phyloP scores from a whole-genome alignment of 2,888 invertebrate species.

The Linyphia triangularis region DNA sequence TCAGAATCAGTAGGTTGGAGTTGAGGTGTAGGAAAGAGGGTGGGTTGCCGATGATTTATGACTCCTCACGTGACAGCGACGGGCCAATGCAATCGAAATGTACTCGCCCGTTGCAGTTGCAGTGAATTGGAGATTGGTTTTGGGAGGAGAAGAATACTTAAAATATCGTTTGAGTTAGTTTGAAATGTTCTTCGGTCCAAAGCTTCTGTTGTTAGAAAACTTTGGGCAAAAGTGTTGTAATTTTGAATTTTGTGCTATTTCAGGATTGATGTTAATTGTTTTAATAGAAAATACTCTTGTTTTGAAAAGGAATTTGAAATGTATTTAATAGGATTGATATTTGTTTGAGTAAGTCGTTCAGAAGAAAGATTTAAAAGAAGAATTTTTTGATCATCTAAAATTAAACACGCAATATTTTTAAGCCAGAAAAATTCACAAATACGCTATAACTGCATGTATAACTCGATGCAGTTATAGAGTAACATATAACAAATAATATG shows the following conservation, averaged over 20 bases:
- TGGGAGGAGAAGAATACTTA: not conserved
- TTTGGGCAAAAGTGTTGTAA: not conserved
- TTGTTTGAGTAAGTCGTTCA: too few relatives aligned
- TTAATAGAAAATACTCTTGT: too few relatives aligned
- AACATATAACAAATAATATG: too few relatives aligned
- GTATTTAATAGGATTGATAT: too few relatives aligned
- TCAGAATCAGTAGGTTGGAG: constrained; percentile 24
- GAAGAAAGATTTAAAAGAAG: too few relatives aligned
- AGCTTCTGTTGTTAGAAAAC: not conserved
- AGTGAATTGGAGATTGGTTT: not conserved
- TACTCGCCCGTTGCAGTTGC: constrained; percentile 1
- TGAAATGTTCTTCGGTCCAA: not conserved
- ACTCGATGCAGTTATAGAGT: too few relatives aligned
- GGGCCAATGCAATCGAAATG: constrained; percentile 1
- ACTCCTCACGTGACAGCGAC: constrained; percentile 6
- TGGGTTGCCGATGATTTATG: constrained; percentile 19
- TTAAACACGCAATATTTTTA: too few relatives aligned
- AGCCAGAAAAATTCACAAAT: too few relatives aligned
- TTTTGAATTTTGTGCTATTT: not conserved
- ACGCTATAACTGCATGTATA: too few relatives aligned
- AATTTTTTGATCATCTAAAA: too few relatives aligned
- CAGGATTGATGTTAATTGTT: not conserved
- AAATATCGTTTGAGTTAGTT: not conserved
- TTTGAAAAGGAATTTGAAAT: too few relatives aligned
- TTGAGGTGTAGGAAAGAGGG: not conserved